Conservation (phyloP, 2,888 invertebrate genomes). For the Drosophila affinis region DNA sequence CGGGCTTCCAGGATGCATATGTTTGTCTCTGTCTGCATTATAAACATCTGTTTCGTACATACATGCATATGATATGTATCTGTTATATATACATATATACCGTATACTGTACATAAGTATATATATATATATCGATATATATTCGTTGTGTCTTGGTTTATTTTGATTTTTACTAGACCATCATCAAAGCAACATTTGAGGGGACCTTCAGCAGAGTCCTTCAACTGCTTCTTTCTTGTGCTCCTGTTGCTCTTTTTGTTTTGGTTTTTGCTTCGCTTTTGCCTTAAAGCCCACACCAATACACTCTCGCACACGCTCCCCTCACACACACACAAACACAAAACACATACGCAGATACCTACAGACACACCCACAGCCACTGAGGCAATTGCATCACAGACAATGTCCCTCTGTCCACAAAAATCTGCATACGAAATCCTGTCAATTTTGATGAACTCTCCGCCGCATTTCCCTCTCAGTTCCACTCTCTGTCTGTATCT, state of each 20-base stretch:
- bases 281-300: slow-evolving; percentile 59
- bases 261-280: slow-evolving; percentile 59
- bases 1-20: background rate
- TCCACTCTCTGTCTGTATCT: background rate
- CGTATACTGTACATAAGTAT: slow-evolving; percentile 8
- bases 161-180: slow-evolving; percentile 6
- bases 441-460: slow-evolving; percentile 56
- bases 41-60: slow-evolving; percentile 42
- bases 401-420: slow-evolving; percentile 4
- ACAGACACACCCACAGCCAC: slow-evolving; percentile 10
- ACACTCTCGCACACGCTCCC: slow-evolving; percentile 16
- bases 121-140: slow-evolving; percentile 22
- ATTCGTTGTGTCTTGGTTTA: slow-evolving; percentile 20
- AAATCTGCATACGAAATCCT: slow-evolving; percentile 56
- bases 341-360: slow-evolving; percentile 10
- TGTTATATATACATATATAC: slow-evolving; percentile 20
- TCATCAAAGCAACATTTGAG: background rate
- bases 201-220: background rate
- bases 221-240: slow-evolving; percentile 38
- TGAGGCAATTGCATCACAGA: slow-evolving; percentile 12
- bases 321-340: slow-evolving; percentile 9
- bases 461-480: background rate
- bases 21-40: slow-evolving; percentile 58
- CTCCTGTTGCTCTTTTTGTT: slow-evolving; percentile 36
- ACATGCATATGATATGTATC: slow-evolving; percentile 16